These are phyloP conservation scores for Archegozetes longisetosus DNA, from an alignment of 1,140 invertebrate genomes.

Conservation along the genomic window DNA sequence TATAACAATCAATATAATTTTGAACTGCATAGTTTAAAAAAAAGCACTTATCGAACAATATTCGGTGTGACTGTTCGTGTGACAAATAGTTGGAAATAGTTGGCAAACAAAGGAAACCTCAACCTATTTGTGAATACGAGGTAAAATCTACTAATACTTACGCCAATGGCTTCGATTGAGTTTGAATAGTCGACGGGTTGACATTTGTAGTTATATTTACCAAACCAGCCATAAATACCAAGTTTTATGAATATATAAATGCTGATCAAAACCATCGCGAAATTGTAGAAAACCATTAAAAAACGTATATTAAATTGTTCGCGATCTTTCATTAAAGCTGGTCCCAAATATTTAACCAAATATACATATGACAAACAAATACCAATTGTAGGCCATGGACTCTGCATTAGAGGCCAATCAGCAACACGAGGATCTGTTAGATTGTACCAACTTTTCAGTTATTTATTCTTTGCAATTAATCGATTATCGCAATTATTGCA, in stretches of 20 bases:
- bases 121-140: too few species aligned
- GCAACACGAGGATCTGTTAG: conserved; percentile 66
- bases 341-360: conserved; percentile 55
- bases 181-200: conserved; percentile 24
- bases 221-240: conserved; percentile 21
- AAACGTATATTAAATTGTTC: conserved; percentile 62
- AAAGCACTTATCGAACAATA: too few species aligned
- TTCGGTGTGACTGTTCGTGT: too few species aligned
- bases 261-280: conserved; percentile 24
- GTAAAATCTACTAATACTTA: conserved; percentile 16
- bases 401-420: conserved; percentile 75
- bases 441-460: too few species aligned
- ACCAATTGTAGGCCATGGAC: conserved; percentile 67
- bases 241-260: conserved; percentile 17
- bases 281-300: conserved; percentile 63
- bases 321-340: conserved; percentile 66
- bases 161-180: conserved; percentile 20
- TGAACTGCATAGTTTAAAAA: too few species aligned
- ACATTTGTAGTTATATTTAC: conserved; percentile 23
- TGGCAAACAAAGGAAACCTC: too few species aligned
- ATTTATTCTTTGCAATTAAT: too few species aligned
- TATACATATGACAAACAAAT: conserved; percentile 70
- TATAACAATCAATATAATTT: too few species aligned
- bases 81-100: too few species aligned
- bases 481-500: too few species aligned